Evolutionary conservation across 2,797 vertebrate genomes (phyloP), one percentile per base, ranked within the genome.

Genomic region (Euthynnus affinis): DNA sequence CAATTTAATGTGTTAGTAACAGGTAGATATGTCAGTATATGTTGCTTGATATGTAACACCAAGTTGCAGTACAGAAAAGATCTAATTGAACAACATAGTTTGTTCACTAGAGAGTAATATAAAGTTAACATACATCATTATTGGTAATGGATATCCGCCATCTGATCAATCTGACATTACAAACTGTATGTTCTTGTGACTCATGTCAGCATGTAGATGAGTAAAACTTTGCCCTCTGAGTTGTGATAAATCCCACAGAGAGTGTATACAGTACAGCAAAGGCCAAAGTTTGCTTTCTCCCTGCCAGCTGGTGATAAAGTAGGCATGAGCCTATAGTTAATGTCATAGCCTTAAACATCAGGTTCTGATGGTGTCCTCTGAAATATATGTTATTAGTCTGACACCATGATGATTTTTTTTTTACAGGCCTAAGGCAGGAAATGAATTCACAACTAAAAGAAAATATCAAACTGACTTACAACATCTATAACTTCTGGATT

Each of bases 211-310:
- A 17, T 7, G n/a, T 14, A 10, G 12, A 3, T 25, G 15, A 40
- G 34, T 48, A 55, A 37, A 60, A 77, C 84, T 72, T 83, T 86
- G 59, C 27, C 52, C 76, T 32, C 23, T 46, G 15, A 32, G 64
- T 20, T 78, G 51, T 74, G 80, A 53, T 76, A 57, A 71, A 73
- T 59, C 42, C 63, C 34, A 60, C 34, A 32, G 22, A 80, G 55
- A 61, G 27, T n/a, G n/a, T n/a, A n/a, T n/a, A n/a, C n/a, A n/a
- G 1, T 25, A 68, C 7, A 4, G 40, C 61, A 57, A 34, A 69
- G 78, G 73, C 55, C 61, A 79, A 72, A 52, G 79, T 78, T 46
- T 51, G 49, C 17, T 68, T 5, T 6, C 37, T 42, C 52, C 22
- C 9, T 42, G 12, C 40, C 4, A 0, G 20, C 0, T 27, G 18